Evolutionary conservation across 2,113 vertebrate genomes (phyloP), one percentile per base, ranked within the genome.

Genomic region (Poeciliopsis occidentalis): DNA sequence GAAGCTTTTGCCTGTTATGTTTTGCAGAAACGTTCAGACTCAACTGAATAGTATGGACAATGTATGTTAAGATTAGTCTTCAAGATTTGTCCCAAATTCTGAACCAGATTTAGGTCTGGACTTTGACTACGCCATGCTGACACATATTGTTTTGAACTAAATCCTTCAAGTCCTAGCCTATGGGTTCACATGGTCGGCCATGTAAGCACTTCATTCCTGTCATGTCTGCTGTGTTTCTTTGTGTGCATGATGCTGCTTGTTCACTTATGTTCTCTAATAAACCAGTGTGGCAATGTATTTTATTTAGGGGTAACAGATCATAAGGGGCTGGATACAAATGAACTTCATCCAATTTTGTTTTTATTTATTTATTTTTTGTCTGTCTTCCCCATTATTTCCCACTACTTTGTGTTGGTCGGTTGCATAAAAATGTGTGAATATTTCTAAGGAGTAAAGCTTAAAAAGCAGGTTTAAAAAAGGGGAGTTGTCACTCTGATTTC

Each of bases 371-470:
- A 0, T 39, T 39, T 47, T 17, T 47, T 19, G 5, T 47, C 4
- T 19, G 5, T 47, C 15, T 17, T 47, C 17, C 17, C 17, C 44
- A 22, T 19, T 19, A 47, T 19, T 47, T 6, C 17, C 4, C 44
- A 47, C 44, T 47, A 47, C 44, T 47, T 47, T 17, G 17, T 47
- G 17, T 47, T 19, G 44, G 13, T 47, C 17, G 4, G 44, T 47
- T 47, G 17, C 44, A 47, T 47, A 47, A 47, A 47, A 47, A 19
- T 7, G 51, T 10, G 8, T 57, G 19, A 54, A 54, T 57, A 57
- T 57, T 24, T 57, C 22, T 67, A 73, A 69, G 44, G 47, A 71
- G 78, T 71, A 34, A 86, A 61, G 63, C 22, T 60, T 80, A 31
- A 41, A 57, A 61, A 80, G 66, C 51, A 79, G 19, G 44, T 41